Evolutionary conservation across 2,888 invertebrate genomes (phyloP).

Genomic region (Acleris literana): DNA sequence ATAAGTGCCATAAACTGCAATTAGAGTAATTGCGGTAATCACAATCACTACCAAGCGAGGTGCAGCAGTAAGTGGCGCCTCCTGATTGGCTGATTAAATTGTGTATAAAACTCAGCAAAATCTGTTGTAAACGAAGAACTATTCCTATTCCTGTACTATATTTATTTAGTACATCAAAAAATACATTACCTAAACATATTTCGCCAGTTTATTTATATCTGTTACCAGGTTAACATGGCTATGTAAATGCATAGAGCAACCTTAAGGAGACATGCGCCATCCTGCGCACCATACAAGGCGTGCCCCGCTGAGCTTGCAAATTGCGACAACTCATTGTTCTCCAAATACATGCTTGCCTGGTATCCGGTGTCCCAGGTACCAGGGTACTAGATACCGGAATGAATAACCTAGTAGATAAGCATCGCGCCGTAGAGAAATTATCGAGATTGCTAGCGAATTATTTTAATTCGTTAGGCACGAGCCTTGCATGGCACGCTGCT

Average conservation of each 20-base stretch:
- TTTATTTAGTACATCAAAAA: not conserved
- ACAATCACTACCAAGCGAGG: constrained; percentile 10
- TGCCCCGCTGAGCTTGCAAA: constrained; percentile 74
- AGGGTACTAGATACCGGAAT: constrained; percentile 41
- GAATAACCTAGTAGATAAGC: constrained; percentile 42
- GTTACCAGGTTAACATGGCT: constrained; percentile 34
- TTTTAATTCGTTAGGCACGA: constrained; percentile 13
- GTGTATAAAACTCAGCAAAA: no score
- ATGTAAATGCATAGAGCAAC: constrained; percentile 32
- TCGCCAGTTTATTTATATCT: constrained; percentile 28
- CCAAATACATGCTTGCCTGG: constrained; percentile 53
- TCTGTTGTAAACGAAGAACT: no score
- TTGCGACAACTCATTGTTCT: constrained; percentile 79
- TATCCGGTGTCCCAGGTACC: constrained; percentile 37
- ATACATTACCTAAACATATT: not conserved
- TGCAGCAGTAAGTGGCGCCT: constrained; percentile 8
- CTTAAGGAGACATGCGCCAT: constrained; percentile 22
- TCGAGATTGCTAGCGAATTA: constrained; percentile 25
- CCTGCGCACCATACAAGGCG: constrained; percentile 60
- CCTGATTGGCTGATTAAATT: constrained; percentile 13
- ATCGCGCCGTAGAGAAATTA: constrained; percentile 36
- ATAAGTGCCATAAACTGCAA: constrained; percentile 44
- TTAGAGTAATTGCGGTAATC: constrained; percentile 51
- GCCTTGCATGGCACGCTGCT: not conserved
- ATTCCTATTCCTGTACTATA: no score